Conservation (phyloP, 2,113 vertebrate species). For the Cebidichthys violaceus region DNA sequence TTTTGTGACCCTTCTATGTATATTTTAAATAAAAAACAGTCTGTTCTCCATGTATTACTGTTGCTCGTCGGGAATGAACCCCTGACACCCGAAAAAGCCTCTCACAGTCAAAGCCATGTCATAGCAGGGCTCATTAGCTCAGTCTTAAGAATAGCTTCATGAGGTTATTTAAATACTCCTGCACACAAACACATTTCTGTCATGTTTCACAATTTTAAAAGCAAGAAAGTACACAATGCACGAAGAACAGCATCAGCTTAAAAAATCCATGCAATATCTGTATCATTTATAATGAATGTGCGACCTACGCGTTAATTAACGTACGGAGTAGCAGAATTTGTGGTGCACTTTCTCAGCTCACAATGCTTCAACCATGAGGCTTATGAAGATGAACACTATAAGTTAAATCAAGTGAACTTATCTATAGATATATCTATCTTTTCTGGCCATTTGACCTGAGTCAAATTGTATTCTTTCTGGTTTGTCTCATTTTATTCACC, state of each 20-base stretch:
- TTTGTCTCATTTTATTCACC: neutral
- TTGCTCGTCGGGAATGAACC: neutral
- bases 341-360: neutral
- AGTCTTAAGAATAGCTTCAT: slow-evolving; percentile 33
- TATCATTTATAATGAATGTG: neutral
- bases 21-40: too few species aligned
- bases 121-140: slow-evolving; percentile 4
- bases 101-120: slow-evolving; percentile 9
- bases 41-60: neutral
- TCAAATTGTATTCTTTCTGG: neutral
- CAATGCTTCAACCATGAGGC: neutral
- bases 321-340: neutral
- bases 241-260: neutral
- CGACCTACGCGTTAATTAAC: neutral
- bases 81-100: neutral
- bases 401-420: slow-evolving; percentile 2
- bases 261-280: neutral
- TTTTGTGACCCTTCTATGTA: neutral
- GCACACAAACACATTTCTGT: neutral
- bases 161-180: slow-evolving; percentile 1
- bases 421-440: neutral
- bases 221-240: accelerated
- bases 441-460: neutral
- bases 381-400: neutral
- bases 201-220: neutral